Evolutionary conservation across 1,140 invertebrate genomes (phyloP), one percentile per base, ranked within the genome.

Genomic region (Drosophila trapezifrons): DNA sequence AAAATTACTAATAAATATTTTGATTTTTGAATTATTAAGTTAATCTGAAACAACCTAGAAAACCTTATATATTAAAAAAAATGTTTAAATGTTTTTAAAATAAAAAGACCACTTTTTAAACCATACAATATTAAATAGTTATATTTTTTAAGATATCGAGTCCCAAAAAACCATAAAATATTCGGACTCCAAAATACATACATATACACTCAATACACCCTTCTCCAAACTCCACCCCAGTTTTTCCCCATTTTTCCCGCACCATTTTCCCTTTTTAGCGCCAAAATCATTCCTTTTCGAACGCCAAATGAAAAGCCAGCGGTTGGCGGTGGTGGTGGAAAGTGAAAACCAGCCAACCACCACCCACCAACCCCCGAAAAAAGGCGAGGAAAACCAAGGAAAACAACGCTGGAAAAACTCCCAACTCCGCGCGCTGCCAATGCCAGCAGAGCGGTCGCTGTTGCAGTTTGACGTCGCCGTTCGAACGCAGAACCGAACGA

Each of bases 321-420:
- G 72, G 76, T 76, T 62, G 72, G 71, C 75, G 46, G 79, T 65
- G 81, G 80, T 79, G 81, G 81, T 83, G 81, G 81, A 84, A 84
- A 84, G 81, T 83, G 81, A 84, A 84, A 62, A 66, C 55, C 83
- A 87, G 47, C 83, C 83, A 86, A 87, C 83, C 83, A 86, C 74
- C 74, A 76, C 72, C 74, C 74, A 76, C 74, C 74, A 76, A 75
- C 72, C 72, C 72, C 66, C 49, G 51, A 54, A 32, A 47, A 67
- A 72, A 6, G 6, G 20, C 38, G 10, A 18, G 27, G 17, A 54
- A 54, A 37, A n/a, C 25, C n/a, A 18, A 32, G 12, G 40, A 40
- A 29, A 40, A 42, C 56, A 49, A 35, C 27, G 22, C 12, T 13
- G 25, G 27, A 42, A 47, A 40, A 55, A 64, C 52, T 70, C 65